These are phyloP conservation scores for Psilanteris sp. DNA, from an alignment of 1,140 invertebrate genomes.

Conservation along the genomic window DNA sequence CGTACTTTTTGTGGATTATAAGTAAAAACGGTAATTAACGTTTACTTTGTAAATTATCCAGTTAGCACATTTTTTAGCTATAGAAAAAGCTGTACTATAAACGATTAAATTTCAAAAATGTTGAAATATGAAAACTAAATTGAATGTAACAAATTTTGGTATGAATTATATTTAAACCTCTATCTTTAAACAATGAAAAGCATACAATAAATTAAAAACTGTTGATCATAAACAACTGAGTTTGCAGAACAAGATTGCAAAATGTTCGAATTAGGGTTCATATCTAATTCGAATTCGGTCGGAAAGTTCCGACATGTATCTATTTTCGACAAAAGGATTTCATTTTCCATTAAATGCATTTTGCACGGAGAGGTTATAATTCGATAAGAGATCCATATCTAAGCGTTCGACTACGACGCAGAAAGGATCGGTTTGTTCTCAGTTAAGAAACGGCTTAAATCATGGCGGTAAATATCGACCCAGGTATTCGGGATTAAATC, in stretches of 20 bases:
- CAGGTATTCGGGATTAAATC: constrained; percentile 67
- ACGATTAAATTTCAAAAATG: too few relatives aligned
- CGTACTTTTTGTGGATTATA: too few relatives aligned
- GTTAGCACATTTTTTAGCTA: too few relatives aligned
- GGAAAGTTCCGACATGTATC: constrained; percentile 6
- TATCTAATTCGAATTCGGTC: neutral
- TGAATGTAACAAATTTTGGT: too few relatives aligned
- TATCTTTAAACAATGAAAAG: too few relatives aligned
- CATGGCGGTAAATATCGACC: constrained; percentile 65
- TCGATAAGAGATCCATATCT: constrained; percentile 39
- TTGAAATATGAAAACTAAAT: too few relatives aligned
- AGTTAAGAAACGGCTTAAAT: constrained; percentile 61
- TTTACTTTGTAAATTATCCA: too few relatives aligned
- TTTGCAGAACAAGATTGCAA: constrained; percentile 11
- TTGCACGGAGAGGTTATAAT: constrained; percentile 18
- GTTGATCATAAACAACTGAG: too few relatives aligned
- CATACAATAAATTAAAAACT: too few relatives aligned
- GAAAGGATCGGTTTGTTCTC: constrained; percentile 49
- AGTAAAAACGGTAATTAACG: too few relatives aligned
- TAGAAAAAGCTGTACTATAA: too few relatives aligned
- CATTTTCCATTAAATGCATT: constrained; percentile 31
- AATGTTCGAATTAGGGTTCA: neutral
- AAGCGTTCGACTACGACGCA: constrained; percentile 12
- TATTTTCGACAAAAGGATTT: constrained; percentile 24
- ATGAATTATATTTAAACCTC: too few relatives aligned